These are phyloP conservation scores for Plutella xylostella DNA, from an alignment of 2,888 invertebrate species.

Conservation along the genomic window DNA sequence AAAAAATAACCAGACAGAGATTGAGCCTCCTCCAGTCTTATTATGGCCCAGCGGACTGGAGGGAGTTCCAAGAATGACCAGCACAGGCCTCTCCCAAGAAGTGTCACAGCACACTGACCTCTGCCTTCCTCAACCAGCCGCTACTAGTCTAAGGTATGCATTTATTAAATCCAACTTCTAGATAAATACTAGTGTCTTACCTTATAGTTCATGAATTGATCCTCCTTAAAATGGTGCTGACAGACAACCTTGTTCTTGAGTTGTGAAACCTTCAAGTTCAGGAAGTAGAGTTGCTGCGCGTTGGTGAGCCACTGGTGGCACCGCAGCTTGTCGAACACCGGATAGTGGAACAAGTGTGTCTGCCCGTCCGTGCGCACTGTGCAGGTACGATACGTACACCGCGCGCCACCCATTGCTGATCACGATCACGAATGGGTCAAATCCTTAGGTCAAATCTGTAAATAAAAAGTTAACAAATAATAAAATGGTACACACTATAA, in stretches of 20 bases:
- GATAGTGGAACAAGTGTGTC: slow-evolving; percentile 73
- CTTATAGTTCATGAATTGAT: slow-evolving; percentile 65
- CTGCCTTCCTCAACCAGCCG: no score
- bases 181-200: no score
- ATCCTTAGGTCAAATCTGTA: not conserved
- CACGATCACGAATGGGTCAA: not conserved
- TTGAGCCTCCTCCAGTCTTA: no score
- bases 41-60: no score
- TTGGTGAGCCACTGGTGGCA: slow-evolving; percentile 71
- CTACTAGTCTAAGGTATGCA: no score
- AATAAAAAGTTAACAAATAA: not conserved
- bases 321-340: slow-evolving; percentile 68
- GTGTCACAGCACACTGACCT: no score
- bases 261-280: slow-evolving; percentile 66
- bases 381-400: slow-evolving; percentile 70
- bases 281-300: slow-evolving; percentile 61
- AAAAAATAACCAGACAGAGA: no score
- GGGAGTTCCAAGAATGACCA: no score
- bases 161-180: no score
- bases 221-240: slow-evolving; percentile 68
- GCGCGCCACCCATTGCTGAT: slow-evolving; percentile 74
- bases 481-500: not conserved
- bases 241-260: slow-evolving; percentile 72
- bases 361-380: slow-evolving; percentile 57
- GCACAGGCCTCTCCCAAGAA: no score